phyloP scores from a whole-genome alignment of 1,140 invertebrate species.

The Delia radicum region DNA sequence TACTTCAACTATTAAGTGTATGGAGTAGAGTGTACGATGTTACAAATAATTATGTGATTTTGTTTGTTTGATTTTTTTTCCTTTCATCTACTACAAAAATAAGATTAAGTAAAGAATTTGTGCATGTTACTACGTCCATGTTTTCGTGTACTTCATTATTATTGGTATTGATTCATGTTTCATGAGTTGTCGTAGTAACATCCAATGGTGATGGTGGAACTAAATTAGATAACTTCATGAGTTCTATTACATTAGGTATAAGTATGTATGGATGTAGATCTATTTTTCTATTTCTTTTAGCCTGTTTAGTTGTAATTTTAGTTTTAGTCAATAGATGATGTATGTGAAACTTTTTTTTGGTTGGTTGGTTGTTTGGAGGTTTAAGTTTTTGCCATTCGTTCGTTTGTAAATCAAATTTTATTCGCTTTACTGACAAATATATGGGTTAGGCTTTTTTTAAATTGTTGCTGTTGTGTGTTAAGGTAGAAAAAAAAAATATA shows the following conservation, averaged over 20 bases:
- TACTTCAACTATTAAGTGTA: too few relatives aligned
- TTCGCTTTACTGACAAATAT: slow-evolving; percentile 51
- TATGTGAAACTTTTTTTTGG: slow-evolving; percentile 11
- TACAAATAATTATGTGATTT: slow-evolving; percentile 2
- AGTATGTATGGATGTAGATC: background rate
- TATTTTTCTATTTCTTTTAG: background rate
- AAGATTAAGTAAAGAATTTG: background rate
- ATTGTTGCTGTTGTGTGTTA: background rate
- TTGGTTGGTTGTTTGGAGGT: too few relatives aligned
- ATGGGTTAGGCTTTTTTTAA: slow-evolving; percentile 47
- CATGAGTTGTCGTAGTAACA: slow-evolving; percentile 3
- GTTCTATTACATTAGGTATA: background rate
- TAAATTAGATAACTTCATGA: slow-evolving; percentile 15
- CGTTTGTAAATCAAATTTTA: slow-evolving; percentile 50
- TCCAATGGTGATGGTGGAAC: background rate
- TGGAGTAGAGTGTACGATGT: background rate
- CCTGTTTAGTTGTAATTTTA: background rate
- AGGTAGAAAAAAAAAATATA: too few relatives aligned
- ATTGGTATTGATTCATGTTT: background rate
- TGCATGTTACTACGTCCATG: background rate
- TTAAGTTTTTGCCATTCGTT: background rate
- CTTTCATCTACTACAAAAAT: too few relatives aligned
- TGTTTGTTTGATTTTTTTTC: background rate
- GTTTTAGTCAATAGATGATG: background rate
- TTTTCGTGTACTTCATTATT: slow-evolving; percentile 16